Evolutionary conservation across 2,797 vertebrate genomes (phyloP), one percentile per base, ranked within the genome.

Genomic region (Myioborus melanocephalus): DNA sequence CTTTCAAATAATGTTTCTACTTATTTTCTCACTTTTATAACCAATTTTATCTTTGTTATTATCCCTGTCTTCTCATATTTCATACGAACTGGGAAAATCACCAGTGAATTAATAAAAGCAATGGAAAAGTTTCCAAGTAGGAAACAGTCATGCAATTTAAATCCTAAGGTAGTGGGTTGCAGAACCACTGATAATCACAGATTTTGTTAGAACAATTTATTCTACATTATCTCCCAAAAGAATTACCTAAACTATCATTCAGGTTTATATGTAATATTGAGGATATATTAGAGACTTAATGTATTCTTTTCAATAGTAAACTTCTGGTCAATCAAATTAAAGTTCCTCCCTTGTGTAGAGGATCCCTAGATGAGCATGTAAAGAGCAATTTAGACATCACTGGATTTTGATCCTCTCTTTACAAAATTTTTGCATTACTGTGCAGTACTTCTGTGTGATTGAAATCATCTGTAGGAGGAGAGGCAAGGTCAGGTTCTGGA

Each of bases 21-120:
- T 70, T 77, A 92, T 80, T 89, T 91, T 16, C 20, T 92, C 59
- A 79, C 32, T 93, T 83, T 89, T 80, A 92, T 89, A 90, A 89
- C 35, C 71, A 87, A 63, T 79, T 84, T 78, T 69, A 63, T 91
- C 78, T 73, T 76, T 79, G 24, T 73, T 85, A 76, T 89, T 89
- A 72, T 85, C 24, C 55, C 35, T 69, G 26, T 61, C 17, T 89
- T 85, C 81, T 87, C 52, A 19, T 76, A 56, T 84, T 89, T 84
- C 66, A 66, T 44, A 47, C 0, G 3, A 66, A 72, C 30, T 89
- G 9, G 8, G 26, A 87, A 92, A 89, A 89, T 69, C 52, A 63
- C 47, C 10, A 44, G 37, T 49, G 60, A 89, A 73, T 87, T 90
- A 87, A 87, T 73, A 87, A 55, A 89, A 85, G 35, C 20, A 21